phyloP scores from a whole-genome alignment of 2,888 invertebrate species.

The Lymantria dispar region DNA sequence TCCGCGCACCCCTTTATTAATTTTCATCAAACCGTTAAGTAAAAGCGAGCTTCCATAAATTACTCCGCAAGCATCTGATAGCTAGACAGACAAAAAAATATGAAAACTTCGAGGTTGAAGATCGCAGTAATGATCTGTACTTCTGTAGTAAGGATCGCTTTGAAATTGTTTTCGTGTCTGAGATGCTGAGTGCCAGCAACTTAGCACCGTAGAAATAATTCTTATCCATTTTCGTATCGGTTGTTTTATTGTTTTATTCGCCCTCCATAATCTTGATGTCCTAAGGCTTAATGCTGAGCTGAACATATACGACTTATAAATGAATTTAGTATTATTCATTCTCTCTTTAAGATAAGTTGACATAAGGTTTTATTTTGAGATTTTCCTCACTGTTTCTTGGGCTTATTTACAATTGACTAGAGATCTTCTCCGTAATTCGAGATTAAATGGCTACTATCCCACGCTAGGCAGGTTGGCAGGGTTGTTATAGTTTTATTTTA shows the following conservation, averaged over 20 bases:
- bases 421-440: no score
- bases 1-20: slow-evolving; percentile 38
- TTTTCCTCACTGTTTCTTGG: no score
- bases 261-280: no score
- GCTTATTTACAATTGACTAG: no score
- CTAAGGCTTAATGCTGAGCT: no score
- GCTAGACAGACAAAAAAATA: slow-evolving; percentile 44
- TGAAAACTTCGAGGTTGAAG: slow-evolving; percentile 54
- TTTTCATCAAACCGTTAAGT: slow-evolving; percentile 45
- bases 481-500: no score
- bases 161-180: slow-evolving; percentile 67
- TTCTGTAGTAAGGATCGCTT: slow-evolving; percentile 48
- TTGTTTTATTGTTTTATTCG: not conserved
- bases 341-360: no score
- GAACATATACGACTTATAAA: no score
- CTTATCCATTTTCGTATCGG: slow-evolving; percentile 15
- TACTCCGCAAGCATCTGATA: slow-evolving; percentile 47
- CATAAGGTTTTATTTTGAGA: no score
- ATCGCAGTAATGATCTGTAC: slow-evolving; percentile 60
- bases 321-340: no score
- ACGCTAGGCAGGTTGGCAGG: no score
- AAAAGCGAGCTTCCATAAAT: slow-evolving; percentile 49
- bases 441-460: no score
- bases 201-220: slow-evolving; percentile 31
- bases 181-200: slow-evolving; percentile 37